phyloP scores from a whole-genome alignment of 2,888 invertebrate genomes.

The Carcina quercana region DNA sequence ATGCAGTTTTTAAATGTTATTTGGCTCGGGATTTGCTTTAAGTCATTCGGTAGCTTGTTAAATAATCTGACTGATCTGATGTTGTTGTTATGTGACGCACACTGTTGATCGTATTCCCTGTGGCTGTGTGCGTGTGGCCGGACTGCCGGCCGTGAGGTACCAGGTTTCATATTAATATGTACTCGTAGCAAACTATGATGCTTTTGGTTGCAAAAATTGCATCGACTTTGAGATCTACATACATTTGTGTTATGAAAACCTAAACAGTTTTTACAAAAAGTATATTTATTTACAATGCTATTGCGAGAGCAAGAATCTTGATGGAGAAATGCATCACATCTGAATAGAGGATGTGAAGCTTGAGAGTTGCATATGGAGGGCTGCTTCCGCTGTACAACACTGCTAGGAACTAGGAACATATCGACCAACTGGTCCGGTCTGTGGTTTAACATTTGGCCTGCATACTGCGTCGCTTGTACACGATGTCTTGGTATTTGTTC shows the following conservation, averaged over 20 bases:
- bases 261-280: conserved; percentile 2
- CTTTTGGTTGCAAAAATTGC: not conserved
- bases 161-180: not conserved
- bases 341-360: not conserved
- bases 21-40: no score
- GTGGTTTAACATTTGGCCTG: conserved; percentile 1
- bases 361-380: conserved; percentile 1
- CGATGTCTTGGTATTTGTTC: conserved; percentile 2
- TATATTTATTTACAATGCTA: not conserved
- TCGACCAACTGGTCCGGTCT: no score
- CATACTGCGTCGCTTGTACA: not conserved
- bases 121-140: not conserved
- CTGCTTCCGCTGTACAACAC: conserved; percentile 1
- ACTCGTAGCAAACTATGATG: conserved; percentile 2
- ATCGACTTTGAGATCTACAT: conserved; percentile 1
- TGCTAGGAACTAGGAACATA: not conserved
- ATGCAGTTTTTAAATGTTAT: no score
- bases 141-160: not conserved
- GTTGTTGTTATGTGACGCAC: no score
- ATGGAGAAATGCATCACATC: not conserved
- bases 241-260: conserved; percentile 2
- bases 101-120: not conserved
- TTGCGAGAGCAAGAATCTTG: not conserved
- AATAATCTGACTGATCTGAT: no score
- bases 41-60: no score